A percentile compares a stretch with the other conserved stretches of the same genome.
Conservation (phyloP, 2,888 invertebrate species). For the Eupithecia exiguata region DNA sequence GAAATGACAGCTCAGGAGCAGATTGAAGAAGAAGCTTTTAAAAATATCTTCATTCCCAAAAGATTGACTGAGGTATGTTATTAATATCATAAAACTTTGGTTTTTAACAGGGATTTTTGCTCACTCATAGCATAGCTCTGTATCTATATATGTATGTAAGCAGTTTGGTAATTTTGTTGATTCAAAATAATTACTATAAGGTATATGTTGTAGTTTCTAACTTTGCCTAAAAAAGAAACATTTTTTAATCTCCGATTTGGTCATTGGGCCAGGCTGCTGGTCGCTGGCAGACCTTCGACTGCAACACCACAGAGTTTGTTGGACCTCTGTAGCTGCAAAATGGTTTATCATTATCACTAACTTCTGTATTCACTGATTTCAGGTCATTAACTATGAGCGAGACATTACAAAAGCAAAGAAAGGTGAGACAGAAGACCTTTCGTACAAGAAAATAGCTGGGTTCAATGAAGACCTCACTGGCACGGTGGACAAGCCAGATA, state of each 20-base stretch:
- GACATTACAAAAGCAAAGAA: constrained; percentile 92
- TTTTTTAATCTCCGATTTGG: no score
- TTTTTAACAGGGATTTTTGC: background rate
- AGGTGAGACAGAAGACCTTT: constrained; percentile 88
- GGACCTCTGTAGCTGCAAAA: background rate
- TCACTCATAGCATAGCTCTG: background rate
- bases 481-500: constrained; percentile 86
- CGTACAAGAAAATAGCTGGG: constrained; percentile 94
- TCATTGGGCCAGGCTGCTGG: no score
- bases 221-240: no score
- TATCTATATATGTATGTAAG: background rate
- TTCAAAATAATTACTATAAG: no score
- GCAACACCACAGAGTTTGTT: no score
- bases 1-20: constrained; percentile 89
- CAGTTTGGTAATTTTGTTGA: background rate
- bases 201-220: no score
- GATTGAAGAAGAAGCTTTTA: constrained; percentile 96
- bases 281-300: no score
- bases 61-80: constrained; percentile 91
- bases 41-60: constrained; percentile 96
- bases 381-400: constrained; percentile 93
- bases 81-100: background rate
- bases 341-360: background rate
- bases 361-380: constrained; percentile 32
- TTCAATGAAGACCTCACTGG: constrained; percentile 91